phyloP scores from a whole-genome alignment of 2,888 invertebrate genomes.

The Dione vanillae region DNA sequence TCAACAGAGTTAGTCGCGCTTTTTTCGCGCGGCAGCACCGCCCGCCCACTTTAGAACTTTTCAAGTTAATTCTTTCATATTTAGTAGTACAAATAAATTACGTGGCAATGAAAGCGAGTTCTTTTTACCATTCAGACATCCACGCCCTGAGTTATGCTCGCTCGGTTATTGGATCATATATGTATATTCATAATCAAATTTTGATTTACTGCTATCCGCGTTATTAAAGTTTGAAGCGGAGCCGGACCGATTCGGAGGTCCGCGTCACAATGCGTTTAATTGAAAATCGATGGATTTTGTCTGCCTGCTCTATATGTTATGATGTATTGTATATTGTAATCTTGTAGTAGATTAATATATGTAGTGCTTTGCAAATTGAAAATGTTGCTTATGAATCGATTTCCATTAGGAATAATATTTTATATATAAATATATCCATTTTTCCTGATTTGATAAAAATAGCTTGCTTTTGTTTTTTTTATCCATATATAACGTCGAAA shows the following conservation, averaged over 20 bases:
- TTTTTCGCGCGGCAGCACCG: conserved; percentile 59
- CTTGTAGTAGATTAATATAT: not conserved
- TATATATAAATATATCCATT: too few species aligned
- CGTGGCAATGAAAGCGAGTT: conserved; percentile 62
- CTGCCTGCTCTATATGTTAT: not conserved
- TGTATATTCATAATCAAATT: conserved; percentile 73
- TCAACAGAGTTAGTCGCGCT: conserved; percentile 56
- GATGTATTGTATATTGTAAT: not conserved
- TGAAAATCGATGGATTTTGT: conserved; percentile 47
- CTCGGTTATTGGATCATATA: conserved; percentile 57
- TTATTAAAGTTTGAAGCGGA: conserved; percentile 69
- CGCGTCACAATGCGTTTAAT: conserved; percentile 63
- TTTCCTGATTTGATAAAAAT: too few species aligned
- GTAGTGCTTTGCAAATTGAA: too few species aligned
- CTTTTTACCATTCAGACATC: conserved; percentile 66
- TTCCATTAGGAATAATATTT: too few species aligned
- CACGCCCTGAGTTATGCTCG: conserved; percentile 66
- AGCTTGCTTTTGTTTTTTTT: too few species aligned
- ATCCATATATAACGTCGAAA: too few species aligned
- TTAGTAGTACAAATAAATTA: conserved; percentile 73
- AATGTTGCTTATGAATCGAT: too few species aligned
- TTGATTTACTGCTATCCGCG: conserved; percentile 71
- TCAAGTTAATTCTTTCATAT: conserved; percentile 75
- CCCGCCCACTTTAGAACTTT: conserved; percentile 63
- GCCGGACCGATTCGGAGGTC: conserved; percentile 54